Percentiles rank a stretch among this genome's conserved stretches.
Evolutionary conservation across 2,797 vertebrate genomes (phyloP).

Genomic region (Pygocentrus nattereri): DNA sequence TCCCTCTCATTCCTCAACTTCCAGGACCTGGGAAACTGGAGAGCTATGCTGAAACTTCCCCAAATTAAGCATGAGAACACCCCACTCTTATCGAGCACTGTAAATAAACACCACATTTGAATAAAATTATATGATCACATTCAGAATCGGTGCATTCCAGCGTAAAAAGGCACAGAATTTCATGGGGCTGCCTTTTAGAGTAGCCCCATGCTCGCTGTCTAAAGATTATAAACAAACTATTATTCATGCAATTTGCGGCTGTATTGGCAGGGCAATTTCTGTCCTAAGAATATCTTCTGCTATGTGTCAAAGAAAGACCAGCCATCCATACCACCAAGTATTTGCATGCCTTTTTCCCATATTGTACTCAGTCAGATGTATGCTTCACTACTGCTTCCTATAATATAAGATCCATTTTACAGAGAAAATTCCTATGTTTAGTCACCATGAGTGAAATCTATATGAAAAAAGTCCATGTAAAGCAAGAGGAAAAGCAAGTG

Average conservation of each 20-base stretch:
- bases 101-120: slow-evolving; percentile 78
- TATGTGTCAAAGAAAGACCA: slow-evolving; percentile 42
- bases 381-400: not conserved
- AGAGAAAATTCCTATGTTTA: too few relatives aligned
- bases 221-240: slow-evolving; percentile 70
- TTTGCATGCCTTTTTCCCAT: not conserved
- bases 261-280: slow-evolving; percentile 47
- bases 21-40: slow-evolving; percentile 70
- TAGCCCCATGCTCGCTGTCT: slow-evolving; percentile 50
- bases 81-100: slow-evolving; percentile 50
- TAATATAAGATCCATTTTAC: too few relatives aligned
- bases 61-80: slow-evolving; percentile 71
- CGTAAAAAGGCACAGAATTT: slow-evolving; percentile 68
- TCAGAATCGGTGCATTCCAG: slow-evolving; percentile 66
- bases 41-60: slow-evolving; percentile 69
- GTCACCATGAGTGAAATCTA: too few relatives aligned
- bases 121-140: slow-evolving; percentile 66
- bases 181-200: slow-evolving; percentile 64
- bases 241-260: slow-evolving; percentile 50
- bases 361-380: not conserved
- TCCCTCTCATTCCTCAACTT: slow-evolving; percentile 72
- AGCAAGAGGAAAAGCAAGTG: too few relatives aligned
- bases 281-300: slow-evolving; percentile 52
- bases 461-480: too few relatives aligned
- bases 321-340: not conserved